Evolutionary conservation across 2,888 invertebrate species (phyloP).

Genomic region (Scelioninae gen. 2): DNA sequence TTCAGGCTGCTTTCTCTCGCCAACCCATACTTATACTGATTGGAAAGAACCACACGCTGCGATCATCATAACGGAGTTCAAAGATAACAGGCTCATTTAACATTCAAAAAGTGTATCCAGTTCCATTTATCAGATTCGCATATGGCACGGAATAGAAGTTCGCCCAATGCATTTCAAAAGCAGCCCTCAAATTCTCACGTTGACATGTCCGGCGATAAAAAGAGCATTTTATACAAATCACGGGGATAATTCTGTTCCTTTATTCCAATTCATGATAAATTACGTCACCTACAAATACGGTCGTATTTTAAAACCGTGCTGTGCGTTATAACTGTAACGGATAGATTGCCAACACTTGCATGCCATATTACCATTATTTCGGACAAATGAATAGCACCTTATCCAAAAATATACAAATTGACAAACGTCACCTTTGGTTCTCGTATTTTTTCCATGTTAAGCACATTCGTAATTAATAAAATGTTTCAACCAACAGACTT

Average conservation of each 20-base stretch:
- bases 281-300: not conserved
- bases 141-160: conserved; percentile 13
- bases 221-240: too few species aligned
- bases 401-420: conserved; percentile 32
- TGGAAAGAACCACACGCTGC: conserved; percentile 14
- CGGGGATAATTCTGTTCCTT: too few species aligned
- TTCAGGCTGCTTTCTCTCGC: not conserved
- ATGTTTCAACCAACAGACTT: too few species aligned
- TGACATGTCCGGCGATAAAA: conserved; percentile 30
- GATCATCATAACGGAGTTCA: conserved; percentile 4
- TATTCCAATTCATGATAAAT: conserved; percentile 17
- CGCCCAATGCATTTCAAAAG: conserved; percentile 16
- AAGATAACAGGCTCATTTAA: conserved; percentile 30
- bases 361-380: conserved; percentile 20
- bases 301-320: conserved; percentile 1
- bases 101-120: conserved; percentile 22
- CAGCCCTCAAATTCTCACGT: conserved; percentile 11
- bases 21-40: conserved; percentile 3
- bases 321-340: not conserved
- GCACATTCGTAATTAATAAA: too few species aligned
- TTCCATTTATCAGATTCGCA: conserved; percentile 18
- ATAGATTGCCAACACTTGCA: conserved; percentile 15
- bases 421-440: conserved; percentile 11
- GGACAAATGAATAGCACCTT: conserved; percentile 34
- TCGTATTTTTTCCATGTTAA: too few species aligned